Evolutionary conservation across 2,797 vertebrate species (phyloP).

Genomic region (Enteromius treurensis): DNA sequence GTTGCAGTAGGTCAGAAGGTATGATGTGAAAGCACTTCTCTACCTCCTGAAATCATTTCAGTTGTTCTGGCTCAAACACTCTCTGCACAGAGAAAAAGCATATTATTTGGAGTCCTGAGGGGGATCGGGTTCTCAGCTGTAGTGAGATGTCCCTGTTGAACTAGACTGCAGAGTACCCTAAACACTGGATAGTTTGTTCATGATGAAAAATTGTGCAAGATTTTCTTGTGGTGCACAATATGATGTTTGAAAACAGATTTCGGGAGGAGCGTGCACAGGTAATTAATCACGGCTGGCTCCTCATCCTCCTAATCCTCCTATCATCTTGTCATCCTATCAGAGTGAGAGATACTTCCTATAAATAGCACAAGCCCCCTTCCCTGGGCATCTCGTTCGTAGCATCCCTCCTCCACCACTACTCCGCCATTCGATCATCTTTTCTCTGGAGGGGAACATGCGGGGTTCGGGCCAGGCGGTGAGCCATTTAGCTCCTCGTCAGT

Average conservation of each 20-base stretch:
- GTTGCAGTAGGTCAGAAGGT: background rate
- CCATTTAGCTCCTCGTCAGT: too few species aligned
- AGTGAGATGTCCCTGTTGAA: background rate
- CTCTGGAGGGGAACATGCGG: too few species aligned
- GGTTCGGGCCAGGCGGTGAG: too few species aligned
- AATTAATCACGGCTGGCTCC: too few species aligned
- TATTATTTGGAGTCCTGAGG: background rate
- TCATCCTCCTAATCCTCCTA: too few species aligned
- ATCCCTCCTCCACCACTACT: too few species aligned
- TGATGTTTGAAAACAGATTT: background rate
- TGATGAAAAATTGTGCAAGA: background rate
- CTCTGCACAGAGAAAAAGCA: background rate
- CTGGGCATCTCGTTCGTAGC: too few species aligned
- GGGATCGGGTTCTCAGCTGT: background rate
- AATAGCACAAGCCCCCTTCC: too few species aligned
- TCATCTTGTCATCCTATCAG: too few species aligned
- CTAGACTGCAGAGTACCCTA: background rate
- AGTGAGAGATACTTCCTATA: too few species aligned
- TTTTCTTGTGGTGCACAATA: background rate
- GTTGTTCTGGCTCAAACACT: conserved; percentile 21
- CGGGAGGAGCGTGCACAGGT: too few species aligned
- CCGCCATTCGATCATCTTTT: too few species aligned
- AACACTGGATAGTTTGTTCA: background rate
- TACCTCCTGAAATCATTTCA: conserved; percentile 44
- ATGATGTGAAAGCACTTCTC: background rate